phyloP scores from a whole-genome alignment of 1,140 invertebrate genomes.

The Dreissena rostriformis region DNA sequence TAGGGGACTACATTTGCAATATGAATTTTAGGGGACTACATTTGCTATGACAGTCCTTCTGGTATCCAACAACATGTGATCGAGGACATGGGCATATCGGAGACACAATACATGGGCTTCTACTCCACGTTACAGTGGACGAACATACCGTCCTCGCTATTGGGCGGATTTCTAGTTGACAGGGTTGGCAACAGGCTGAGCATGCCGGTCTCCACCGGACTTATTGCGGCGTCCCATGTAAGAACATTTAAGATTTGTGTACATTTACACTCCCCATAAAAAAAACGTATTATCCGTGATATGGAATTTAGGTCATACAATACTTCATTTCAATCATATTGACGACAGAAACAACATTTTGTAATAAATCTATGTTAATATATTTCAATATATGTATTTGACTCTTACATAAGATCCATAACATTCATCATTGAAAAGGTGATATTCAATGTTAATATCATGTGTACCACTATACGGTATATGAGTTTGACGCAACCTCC shows the following conservation, averaged over 20 bases:
- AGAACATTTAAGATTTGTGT: background rate
- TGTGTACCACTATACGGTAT: background rate
- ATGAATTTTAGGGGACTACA: slow-evolving; percentile 32
- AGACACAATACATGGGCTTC: slow-evolving; percentile 41
- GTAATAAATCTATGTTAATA: background rate
- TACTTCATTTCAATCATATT: too few species aligned
- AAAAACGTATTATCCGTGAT: background rate
- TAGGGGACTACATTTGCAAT: slow-evolving; percentile 29
- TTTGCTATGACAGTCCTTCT: slow-evolving; percentile 11
- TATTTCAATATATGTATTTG: background rate
- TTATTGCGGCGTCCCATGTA: background rate
- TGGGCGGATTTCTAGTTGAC: slow-evolving; percentile 37
- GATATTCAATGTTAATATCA: background rate
- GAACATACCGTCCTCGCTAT: slow-evolving; percentile 26
- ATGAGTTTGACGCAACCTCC: background rate
- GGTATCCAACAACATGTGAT: slow-evolving; percentile 37
- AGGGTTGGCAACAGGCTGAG: slow-evolving; percentile 2
- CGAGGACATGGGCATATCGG: slow-evolving; percentile 25
- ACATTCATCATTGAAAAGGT: background rate
- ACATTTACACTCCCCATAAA: background rate
- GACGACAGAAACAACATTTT: background rate
- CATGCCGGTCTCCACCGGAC: background rate
- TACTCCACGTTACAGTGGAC: slow-evolving; percentile 37
- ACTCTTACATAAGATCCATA: background rate
- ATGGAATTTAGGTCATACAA: background rate